A percentile compares a stretch with the other conserved stretches of the same genome.
Conservation (phyloP, 2,113 vertebrate species). For the Choloepus hoffmanni region DNA sequence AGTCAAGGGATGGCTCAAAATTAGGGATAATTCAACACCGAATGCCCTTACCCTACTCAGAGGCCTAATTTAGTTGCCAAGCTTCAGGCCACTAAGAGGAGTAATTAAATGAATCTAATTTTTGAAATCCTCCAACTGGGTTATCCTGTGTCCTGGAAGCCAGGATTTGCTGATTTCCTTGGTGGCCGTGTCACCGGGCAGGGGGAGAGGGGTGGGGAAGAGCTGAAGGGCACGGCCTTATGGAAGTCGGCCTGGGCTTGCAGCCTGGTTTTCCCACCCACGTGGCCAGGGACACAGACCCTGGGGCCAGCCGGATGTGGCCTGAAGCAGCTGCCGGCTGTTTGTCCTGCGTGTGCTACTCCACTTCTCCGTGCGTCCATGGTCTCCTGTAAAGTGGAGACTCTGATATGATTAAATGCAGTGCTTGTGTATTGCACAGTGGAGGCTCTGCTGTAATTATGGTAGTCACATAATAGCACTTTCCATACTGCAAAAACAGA, state of each 20-base stretch:
- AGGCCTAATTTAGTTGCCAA: not conserved
- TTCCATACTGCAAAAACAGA: not conserved
- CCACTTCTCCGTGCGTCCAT: not conserved
- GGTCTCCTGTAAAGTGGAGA: not conserved
- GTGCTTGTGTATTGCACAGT: accelerated
- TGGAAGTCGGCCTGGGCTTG: accelerated
- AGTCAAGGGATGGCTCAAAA: not conserved
- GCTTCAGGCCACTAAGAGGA: not conserved
- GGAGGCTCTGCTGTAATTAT: not conserved
- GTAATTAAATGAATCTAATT: not conserved
- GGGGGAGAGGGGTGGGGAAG: no score
- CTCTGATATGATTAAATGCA: no score
- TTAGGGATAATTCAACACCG: not conserved
- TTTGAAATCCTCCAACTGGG: not conserved
- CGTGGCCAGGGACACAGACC: not conserved
- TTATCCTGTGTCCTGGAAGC: not conserved
- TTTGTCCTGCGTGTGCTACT: not conserved
- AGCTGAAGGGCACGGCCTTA: not conserved
- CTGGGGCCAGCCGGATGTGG: not conserved
- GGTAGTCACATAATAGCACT: not conserved
- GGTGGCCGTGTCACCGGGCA: not conserved
- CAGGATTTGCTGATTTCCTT: not conserved
- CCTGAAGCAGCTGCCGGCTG: not conserved
- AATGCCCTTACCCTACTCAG: not conserved
- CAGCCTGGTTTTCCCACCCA: not conserved